Percentiles rank a stretch among this genome's conserved stretches.
Conservation (phyloP, 2,888 invertebrate species). For the Podabrus alpinus region DNA sequence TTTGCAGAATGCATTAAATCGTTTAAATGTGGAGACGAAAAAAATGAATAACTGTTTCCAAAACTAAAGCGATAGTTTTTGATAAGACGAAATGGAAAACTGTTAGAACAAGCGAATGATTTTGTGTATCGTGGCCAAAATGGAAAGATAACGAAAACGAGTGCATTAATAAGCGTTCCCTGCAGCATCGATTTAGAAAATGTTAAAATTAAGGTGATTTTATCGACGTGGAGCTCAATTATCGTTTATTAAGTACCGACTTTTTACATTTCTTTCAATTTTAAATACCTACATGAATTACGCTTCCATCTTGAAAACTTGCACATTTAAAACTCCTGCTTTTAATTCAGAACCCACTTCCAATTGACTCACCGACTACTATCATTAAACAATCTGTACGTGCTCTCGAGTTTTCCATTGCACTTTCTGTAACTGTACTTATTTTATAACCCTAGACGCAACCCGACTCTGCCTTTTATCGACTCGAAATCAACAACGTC, state of each 20-base stretch:
- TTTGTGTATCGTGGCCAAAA: no score
- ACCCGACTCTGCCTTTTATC: background rate
- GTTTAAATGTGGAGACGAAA: no score
- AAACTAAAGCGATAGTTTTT: no score
- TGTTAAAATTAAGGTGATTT: background rate
- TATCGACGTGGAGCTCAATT: background rate
- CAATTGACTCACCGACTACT: background rate
- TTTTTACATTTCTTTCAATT: background rate
- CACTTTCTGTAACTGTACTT: background rate
- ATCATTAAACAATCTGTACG: constrained; percentile 4
- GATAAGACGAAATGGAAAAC: no score
- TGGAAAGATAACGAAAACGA: no score
- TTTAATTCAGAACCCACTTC: background rate
- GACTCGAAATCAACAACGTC: background rate
- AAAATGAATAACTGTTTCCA: no score
- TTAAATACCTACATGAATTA: background rate
- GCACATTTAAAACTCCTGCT: background rate
- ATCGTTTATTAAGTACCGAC: background rate
- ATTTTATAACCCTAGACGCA: background rate
- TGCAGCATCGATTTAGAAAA: background rate
- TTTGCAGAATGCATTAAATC: no score
- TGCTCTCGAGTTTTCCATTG: constrained; percentile 1
- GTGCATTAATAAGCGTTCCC: background rate
- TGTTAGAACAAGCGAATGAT: no score
- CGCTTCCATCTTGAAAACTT: background rate